Conservation (phyloP, 1,140 invertebrate genomes). For the Drosophila nannoptera region DNA sequence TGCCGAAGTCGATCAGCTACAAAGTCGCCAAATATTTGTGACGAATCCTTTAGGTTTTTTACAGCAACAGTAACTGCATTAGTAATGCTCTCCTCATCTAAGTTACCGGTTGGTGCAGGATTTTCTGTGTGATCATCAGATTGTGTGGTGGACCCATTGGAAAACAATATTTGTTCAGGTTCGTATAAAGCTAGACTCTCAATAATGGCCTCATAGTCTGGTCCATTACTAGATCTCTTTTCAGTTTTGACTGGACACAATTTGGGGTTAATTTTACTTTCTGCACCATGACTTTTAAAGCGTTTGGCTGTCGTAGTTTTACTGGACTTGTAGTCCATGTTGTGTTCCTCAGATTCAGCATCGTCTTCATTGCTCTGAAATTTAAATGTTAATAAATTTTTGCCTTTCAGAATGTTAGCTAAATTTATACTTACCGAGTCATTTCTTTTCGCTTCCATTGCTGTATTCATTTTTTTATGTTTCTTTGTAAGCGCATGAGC, state of each 20-base stretch:
- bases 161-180: constrained; percentile 57
- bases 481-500: constrained; percentile 63
- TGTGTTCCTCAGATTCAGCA: background rate
- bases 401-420: background rate
- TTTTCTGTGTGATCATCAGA: constrained; percentile 16
- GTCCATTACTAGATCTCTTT: constrained; percentile 9
- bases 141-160: constrained; percentile 26
- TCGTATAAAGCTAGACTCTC: constrained; percentile 61
- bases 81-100: constrained; percentile 59
- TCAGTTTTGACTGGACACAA: constrained; percentile 14
- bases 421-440: constrained; percentile 6
- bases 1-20: constrained; percentile 60
- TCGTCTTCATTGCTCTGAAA: constrained; percentile 22
- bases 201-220: constrained; percentile 62
- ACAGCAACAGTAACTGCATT: constrained; percentile 56
- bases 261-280: constrained; percentile 3
- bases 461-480: constrained; percentile 37
- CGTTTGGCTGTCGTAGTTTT: constrained; percentile 8
- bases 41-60: constrained; percentile 40
- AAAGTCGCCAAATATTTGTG: constrained; percentile 66
- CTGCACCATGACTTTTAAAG: background rate
- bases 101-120: background rate
- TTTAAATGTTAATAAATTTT: background rate
- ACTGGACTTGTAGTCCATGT: constrained; percentile 7
- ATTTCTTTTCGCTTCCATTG: constrained; percentile 3